Evolutionary conservation across 1,140 invertebrate genomes (phyloP), one percentile per base, ranked within the genome.

Genomic region (Drosophila melanica): DNA sequence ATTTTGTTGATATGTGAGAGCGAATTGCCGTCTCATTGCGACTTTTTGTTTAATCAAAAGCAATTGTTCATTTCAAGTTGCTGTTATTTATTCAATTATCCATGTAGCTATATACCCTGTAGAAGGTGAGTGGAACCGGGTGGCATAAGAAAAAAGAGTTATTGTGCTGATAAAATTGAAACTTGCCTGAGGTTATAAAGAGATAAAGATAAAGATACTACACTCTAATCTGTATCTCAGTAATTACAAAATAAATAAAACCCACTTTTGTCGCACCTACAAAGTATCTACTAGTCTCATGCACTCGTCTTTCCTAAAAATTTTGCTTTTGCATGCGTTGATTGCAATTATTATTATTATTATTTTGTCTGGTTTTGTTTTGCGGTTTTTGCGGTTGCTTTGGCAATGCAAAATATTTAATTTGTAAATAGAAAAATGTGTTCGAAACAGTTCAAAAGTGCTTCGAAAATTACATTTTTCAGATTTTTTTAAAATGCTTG

Each of bases 21-120:
- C 41, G 70, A 66, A 67, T 75, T 75, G 76, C 72, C 68, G 62
- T 76, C 76, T 72, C 76, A 78, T 72, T 54, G 70, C 77, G 77
- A 77, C 67, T 80, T 58, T 89, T 89, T 89, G 84, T 89, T 89
- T 89, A 89, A 89, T 89, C 84, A 89, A 89, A 87, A 75, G 73
- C 84, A 89, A 89, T 89, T 89, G 84, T 89, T 82, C 79, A 84
- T 70, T 82, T 80, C 77, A 84, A 70, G 75, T 80, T 76, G 65
- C 57, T 18, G 53, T 27, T 73, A 37, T 70, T 75, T 71, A 69
- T 59, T 60, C 65, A 72, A 51, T 72, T 72, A 58, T 64, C 55
- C 48, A 35, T 41, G 33, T 7, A 18, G n/a, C 7, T 35, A 8
- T 4, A 66, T 66, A 72, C 68, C 51, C 68, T 57, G 14, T 42